Conservation (phyloP, 1,140 invertebrate genomes). For the Euura lappo region DNA sequence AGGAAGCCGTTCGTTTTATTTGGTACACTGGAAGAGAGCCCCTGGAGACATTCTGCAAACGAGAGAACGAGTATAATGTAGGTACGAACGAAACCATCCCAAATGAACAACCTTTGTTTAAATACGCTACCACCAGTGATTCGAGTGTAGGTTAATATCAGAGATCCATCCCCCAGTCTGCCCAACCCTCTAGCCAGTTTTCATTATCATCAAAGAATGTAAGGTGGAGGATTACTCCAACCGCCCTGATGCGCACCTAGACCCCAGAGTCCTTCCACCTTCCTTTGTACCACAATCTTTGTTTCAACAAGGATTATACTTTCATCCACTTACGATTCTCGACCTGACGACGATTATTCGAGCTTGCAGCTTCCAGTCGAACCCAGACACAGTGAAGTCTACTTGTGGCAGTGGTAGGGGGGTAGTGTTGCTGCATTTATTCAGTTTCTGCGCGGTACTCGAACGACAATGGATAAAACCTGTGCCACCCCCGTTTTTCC, state of each 20-base stretch:
- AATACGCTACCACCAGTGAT: not conserved
- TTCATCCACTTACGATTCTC: not conserved
- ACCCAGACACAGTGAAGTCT: not conserved
- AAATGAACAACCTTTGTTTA: conserved; percentile 5
- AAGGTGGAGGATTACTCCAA: not conserved
- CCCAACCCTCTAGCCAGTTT: not conserved
- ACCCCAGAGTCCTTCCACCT: not conserved
- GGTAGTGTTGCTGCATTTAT: not conserved
- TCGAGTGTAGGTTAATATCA: conserved; percentile 3
- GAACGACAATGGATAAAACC: not conserved
- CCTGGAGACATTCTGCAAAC: not conserved
- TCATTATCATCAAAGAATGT: not conserved
- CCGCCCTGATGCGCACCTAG: not conserved
- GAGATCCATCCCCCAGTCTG: not conserved
- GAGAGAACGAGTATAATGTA: not conserved
- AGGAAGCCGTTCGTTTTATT: not conserved
- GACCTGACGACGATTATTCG: not conserved
- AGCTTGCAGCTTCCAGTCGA: not conserved
- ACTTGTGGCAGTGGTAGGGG: not conserved
- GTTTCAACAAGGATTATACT: not conserved
- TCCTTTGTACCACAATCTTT: not conserved
- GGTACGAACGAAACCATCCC: conserved; percentile 4
- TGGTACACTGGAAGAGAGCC: not conserved
- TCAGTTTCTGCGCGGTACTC: conserved; percentile 6
- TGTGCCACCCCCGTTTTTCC: not conserved